Evolutionary conservation across 2,113 vertebrate species (phyloP).

Genomic region (Pseudorhombus dupliciocellatus): DNA sequence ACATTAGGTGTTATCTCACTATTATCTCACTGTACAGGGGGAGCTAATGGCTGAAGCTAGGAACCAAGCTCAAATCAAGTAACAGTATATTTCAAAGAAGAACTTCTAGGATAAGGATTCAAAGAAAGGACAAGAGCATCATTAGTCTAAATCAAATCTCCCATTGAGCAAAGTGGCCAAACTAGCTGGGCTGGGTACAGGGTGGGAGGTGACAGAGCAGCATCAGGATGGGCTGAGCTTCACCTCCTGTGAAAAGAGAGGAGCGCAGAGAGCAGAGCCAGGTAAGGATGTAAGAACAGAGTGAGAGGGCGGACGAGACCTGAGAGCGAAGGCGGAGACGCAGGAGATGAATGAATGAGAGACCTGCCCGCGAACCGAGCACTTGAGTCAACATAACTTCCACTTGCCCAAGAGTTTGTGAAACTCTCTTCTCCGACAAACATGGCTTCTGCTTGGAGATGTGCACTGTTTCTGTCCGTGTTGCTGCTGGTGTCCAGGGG

Average conservation of each 20-base stretch:
- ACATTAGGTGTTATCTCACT: background rate
- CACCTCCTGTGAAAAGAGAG: conserved; percentile 53
- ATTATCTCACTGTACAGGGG: background rate
- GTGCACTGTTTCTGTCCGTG: conserved; percentile 42
- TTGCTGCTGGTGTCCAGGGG: conserved; percentile 34
- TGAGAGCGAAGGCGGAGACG: conserved; percentile 19
- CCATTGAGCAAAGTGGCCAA: conserved; percentile 52
- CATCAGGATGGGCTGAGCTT: conserved; percentile 66
- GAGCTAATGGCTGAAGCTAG: too few species aligned
- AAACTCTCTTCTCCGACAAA: background rate
- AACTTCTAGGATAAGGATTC: background rate
- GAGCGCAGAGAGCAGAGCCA: conserved; percentile 12
- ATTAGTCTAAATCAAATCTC: background rate
- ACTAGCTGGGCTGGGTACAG: conserved; percentile 58
- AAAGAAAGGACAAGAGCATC: background rate
- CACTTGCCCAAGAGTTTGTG: conserved; percentile 12
- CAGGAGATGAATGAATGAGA: conserved; percentile 17
- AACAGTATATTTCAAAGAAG: background rate
- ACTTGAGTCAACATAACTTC: background rate
- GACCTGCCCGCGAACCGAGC: background rate
- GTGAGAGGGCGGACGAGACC: conserved; percentile 12
- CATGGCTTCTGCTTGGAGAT: conserved; percentile 44
- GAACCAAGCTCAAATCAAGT: background rate
- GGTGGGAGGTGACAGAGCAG: conserved; percentile 56
- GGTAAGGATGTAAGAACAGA: conserved; percentile 10